Conservation (phyloP, 2,797 vertebrate genomes). For the Gouania willdenowi region DNA sequence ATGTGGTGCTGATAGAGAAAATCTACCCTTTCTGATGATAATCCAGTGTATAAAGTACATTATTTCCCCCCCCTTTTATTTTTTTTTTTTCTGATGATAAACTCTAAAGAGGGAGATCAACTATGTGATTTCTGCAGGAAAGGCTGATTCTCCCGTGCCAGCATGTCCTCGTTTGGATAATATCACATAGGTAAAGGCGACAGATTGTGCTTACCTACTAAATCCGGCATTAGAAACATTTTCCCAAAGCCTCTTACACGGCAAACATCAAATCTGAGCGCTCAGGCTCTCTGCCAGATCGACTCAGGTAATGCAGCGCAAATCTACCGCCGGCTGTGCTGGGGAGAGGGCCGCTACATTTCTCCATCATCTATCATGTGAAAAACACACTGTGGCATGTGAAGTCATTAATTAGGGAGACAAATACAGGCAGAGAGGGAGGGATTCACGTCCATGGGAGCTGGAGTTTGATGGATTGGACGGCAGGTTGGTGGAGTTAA, state of each 20-base stretch:
- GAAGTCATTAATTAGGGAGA: slow-evolving; percentile 74
- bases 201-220: slow-evolving; percentile 76
- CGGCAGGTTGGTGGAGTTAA: slow-evolving; percentile 57
- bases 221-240: slow-evolving; percentile 73
- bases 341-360: slow-evolving; percentile 53
- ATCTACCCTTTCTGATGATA: no score
- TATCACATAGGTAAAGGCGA: slow-evolving; percentile 66
- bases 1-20: no score
- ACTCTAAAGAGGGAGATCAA: no score
- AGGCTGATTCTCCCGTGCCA: neutral
- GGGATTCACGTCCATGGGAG: slow-evolving; percentile 56
- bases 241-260: slow-evolving; percentile 74
- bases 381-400: slow-evolving; percentile 66
- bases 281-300: slow-evolving; percentile 68
- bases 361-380: slow-evolving; percentile 68
- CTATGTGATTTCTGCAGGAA: no score
- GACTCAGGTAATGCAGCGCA: slow-evolving; percentile 72
- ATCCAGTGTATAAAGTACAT: no score
- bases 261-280: slow-evolving; percentile 69
- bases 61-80: no score
- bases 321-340: slow-evolving; percentile 67
- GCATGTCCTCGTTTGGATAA: slow-evolving; percentile 38
- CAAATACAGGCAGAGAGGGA: slow-evolving; percentile 61
- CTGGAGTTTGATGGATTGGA: slow-evolving; percentile 59
- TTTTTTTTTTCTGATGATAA: no score